phyloP scores from a whole-genome alignment of 2,888 invertebrate genomes.

The Philereme transversata region DNA sequence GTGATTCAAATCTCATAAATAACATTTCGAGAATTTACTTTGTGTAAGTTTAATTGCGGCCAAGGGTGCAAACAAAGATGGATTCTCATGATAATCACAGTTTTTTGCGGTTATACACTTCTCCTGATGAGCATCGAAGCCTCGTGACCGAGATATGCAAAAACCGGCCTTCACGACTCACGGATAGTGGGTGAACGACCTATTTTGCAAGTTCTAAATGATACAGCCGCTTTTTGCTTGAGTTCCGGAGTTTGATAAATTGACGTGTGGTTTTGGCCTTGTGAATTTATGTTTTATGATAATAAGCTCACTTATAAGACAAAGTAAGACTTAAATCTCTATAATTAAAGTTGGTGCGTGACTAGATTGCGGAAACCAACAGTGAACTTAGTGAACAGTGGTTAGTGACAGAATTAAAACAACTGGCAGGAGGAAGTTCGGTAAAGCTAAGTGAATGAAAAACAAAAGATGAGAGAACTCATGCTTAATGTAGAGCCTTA shows the following conservation, averaged over 20 bases:
- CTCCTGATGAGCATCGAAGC: constrained; percentile 41
- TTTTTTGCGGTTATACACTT: constrained; percentile 48
- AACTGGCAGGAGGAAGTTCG: too few relatives aligned
- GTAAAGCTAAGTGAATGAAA: too few relatives aligned
- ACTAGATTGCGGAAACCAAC: too few relatives aligned
- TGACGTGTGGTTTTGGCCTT: constrained; percentile 24
- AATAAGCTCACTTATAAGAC: constrained; percentile 1
- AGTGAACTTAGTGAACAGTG: too few relatives aligned
- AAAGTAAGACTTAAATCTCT: not conserved
- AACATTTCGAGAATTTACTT: constrained; percentile 17
- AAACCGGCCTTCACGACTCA: constrained; percentile 56
- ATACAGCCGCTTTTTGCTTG: constrained; percentile 29
- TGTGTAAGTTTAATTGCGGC: constrained; percentile 49
- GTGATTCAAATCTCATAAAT: constrained; percentile 23
- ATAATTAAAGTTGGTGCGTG: not conserved
- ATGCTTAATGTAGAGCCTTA: not conserved
- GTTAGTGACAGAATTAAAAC: too few relatives aligned
- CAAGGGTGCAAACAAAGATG: constrained; percentile 54
- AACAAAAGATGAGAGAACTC: too few relatives aligned
- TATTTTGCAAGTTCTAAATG: constrained; percentile 47
- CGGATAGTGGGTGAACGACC: constrained; percentile 60
- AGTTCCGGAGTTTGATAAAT: constrained; percentile 34
- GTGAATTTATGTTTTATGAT: constrained; percentile 9
- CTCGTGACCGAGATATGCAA: constrained; percentile 51
- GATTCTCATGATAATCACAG: constrained; percentile 49